Evolutionary conservation across 2,113 vertebrate genomes (phyloP), one percentile per base, ranked within the genome.

Genomic region (Pao palembangensis): DNA sequence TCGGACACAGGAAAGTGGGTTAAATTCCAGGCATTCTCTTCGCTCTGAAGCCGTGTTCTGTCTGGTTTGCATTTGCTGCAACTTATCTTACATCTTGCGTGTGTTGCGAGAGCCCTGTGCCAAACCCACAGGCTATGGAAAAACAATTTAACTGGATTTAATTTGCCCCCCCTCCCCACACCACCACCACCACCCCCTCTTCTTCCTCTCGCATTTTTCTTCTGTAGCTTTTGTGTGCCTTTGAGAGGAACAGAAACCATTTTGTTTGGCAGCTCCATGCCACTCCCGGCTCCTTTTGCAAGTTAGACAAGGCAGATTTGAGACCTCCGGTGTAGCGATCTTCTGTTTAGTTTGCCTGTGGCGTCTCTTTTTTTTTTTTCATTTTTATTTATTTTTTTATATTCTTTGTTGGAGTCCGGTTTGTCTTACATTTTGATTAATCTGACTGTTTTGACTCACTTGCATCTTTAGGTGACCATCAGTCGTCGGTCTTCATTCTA

Each of bases 121-220:
- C 85, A 88, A 82, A 67, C 87, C 88, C 84, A 85, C 84, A 84
- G 83, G 88, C 88, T 83, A 90, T 88, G 87, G 88, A 88, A 89
- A 90, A 90, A 90, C 88, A 85, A 86, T 88, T 90, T 88, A 86
- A 81, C 87, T 88, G 86, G 84, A 78, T 87, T 88, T 88, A 88
- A 90, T 88, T 88, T 85, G 80, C 79, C 58, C 47, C 76, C 65
- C 71, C 53, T 57, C 25, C 48, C 58, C 52, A 21, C 60, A 50
- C 61, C 6, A 28, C 25, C 25, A 28, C 5, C 25, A 28, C 31
- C 58, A 56, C 61, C 63, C 38, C 8, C 58, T 55, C 61, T 58
- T 11, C 18, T 64, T 69, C 75, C 54, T 59, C 67, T 51, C 21
- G n/a, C 34, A 4, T n/a, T 34, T 64, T 71, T 77, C 79, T 75